Percentiles rank a stretch among this genome's conserved stretches.
Evolutionary conservation across 2,797 vertebrate genomes (phyloP).

Genomic region (Diceros bicornis): DNA sequence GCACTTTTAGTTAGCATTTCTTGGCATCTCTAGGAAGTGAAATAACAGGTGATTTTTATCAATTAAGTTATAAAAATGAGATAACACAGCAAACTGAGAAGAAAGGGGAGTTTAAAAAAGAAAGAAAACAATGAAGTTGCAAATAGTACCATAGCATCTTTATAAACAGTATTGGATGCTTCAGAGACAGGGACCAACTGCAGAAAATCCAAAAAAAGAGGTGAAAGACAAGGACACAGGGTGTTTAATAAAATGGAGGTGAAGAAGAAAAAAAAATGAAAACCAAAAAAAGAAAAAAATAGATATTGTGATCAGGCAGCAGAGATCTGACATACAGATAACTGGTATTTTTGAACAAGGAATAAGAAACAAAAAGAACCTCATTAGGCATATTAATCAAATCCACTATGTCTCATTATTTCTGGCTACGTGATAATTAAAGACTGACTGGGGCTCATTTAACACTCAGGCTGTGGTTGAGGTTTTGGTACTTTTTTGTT

Average conservation of each 20-base stretch:
- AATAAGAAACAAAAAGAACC: not conserved
- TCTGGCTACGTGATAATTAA: not conserved
- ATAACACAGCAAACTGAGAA: not conserved
- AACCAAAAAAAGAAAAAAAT: not conserved
- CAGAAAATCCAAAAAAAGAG: not conserved
- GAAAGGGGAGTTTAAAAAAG: not conserved
- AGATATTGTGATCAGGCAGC: not conserved
- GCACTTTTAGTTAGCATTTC: not conserved
- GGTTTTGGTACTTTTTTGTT: not conserved
- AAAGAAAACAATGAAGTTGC: not conserved
- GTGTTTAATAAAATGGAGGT: not conserved
- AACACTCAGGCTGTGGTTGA: not conserved
- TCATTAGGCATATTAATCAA: not conserved
- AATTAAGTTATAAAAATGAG: not conserved
- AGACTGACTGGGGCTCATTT: not conserved
- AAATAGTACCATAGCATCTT: not conserved
- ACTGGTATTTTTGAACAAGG: not conserved
- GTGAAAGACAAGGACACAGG: not conserved
- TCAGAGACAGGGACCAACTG: not conserved
- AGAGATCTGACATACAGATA: not conserved
- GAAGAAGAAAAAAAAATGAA: not conserved
- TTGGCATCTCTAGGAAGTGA: not conserved
- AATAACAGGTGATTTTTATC: not conserved
- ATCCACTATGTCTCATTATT: not conserved
- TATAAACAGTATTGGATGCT: not conserved